These are phyloP conservation scores for Pelecanoides urinatrix DNA, from an alignment of 2,113 vertebrate genomes.

Conservation along the genomic window DNA sequence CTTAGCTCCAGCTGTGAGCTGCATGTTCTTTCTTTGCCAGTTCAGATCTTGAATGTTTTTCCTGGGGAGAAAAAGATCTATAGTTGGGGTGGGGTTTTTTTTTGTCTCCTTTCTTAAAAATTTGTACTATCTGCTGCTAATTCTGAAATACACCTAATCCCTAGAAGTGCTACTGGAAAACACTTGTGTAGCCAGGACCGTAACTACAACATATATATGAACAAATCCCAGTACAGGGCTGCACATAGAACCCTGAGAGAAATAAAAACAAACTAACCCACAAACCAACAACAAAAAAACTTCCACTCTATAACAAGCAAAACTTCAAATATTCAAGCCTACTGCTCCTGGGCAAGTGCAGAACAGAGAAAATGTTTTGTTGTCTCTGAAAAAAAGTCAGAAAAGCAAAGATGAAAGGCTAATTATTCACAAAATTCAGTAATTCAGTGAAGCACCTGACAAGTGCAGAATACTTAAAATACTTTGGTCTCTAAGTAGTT, in stretches of 20 bases:
- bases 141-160: background rate
- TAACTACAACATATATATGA: background rate
- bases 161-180: background rate
- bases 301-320: background rate
- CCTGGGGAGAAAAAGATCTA: constrained; percentile 59
- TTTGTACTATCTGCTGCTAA: background rate
- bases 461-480: background rate
- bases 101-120: background rate
- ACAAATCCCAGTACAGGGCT: background rate
- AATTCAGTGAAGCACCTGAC: background rate
- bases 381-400: background rate
- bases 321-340: background rate
- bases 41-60: constrained; percentile 97
- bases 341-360: background rate
- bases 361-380: background rate
- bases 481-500: background rate
- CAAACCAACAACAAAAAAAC: background rate
- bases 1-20: constrained; percentile 92
- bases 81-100: background rate
- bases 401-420: background rate
- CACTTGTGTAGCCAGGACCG: background rate
- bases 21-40: constrained; percentile 97
- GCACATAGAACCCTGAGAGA: background rate
- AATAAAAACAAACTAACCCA: background rate
- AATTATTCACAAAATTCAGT: background rate